These are phyloP conservation scores for Plumapathes pennacea DNA, from an alignment of 92 coral and sea anemone species.

Conservation along the genomic window DNA sequence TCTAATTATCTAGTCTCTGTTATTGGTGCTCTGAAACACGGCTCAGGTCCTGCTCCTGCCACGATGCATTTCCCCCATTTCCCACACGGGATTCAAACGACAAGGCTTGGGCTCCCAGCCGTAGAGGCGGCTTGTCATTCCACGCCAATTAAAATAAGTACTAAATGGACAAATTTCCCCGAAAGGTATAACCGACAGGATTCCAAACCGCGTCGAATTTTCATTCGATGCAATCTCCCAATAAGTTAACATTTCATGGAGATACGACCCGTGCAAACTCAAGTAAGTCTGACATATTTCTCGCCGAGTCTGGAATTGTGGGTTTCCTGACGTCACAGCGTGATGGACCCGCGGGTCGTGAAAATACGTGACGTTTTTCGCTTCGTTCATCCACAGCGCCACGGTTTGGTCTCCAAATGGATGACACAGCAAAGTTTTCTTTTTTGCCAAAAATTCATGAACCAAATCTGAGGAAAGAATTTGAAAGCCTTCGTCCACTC, in stretches of 20 bases:
- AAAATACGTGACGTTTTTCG: constrained; percentile 70
- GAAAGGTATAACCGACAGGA: constrained; percentile 76
- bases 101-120: constrained; percentile 82
- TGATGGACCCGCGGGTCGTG: constrained; percentile 87
- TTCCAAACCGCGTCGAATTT: constrained; percentile 48
- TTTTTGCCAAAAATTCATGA: constrained; percentile 62
- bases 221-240: constrained; percentile 69
- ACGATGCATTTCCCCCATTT: constrained; percentile 57
- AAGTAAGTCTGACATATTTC: constrained; percentile 73
- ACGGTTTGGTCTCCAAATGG: constrained; percentile 94
- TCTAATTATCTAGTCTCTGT: too few species aligned
- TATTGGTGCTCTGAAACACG: too few species aligned
- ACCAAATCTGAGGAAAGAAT: constrained; percentile 72
- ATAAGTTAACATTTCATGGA: constrained; percentile 70
- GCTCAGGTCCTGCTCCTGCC: constrained; percentile 76
- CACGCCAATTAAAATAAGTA: constrained; percentile 78
- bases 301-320: constrained; percentile 46
- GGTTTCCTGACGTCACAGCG: constrained; percentile 70
- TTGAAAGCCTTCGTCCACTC: constrained; percentile 92
- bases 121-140: constrained; percentile 77
- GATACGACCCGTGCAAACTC: constrained; percentile 86
- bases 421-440: constrained; percentile 74
- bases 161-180: constrained; percentile 65
- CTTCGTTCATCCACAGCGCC: constrained; percentile 92
- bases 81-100: constrained; percentile 63